These are phyloP conservation scores for Channa maculata DNA, from an alignment of 2,113 vertebrate species.

Conservation along the genomic window DNA sequence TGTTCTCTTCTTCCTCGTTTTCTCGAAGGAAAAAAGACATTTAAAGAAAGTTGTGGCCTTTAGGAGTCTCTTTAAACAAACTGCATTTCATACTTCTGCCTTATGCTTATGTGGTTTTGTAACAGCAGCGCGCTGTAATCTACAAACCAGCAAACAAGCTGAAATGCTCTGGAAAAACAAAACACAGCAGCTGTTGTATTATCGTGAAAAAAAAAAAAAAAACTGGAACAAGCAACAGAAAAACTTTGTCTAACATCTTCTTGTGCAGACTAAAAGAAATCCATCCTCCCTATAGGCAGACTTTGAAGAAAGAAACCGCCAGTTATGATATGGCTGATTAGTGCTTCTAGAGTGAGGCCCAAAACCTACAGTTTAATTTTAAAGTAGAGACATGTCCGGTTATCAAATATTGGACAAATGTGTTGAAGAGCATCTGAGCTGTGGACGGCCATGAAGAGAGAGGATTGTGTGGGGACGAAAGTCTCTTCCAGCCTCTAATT, in stretches of 20 bases:
- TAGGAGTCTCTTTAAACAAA: slow-evolving; percentile 8
- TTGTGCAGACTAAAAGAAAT: slow-evolving; percentile 25
- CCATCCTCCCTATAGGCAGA: slow-evolving; percentile 3
- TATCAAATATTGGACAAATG: slow-evolving; percentile 40
- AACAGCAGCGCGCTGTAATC: not conserved
- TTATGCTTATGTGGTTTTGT: not conserved
- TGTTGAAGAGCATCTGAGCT: not conserved
- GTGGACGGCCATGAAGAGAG: slow-evolving; percentile 11
- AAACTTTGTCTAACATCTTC: slow-evolving; percentile 9
- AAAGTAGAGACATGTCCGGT: not conserved
- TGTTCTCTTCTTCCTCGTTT: not conserved
- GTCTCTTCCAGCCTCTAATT: not conserved
- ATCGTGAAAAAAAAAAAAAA: slow-evolving; percentile 5
- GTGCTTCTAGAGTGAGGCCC: slow-evolving; percentile 11
- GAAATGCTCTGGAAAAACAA: not conserved
- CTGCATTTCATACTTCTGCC: not conserved
- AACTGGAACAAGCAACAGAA: slow-evolving; percentile 21
- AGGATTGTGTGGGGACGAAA: not conserved
- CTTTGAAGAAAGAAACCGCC: slow-evolving; percentile 9
- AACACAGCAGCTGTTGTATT: slow-evolving; percentile 40
- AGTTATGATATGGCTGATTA: slow-evolving; percentile 30
- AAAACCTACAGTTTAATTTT: slow-evolving; percentile 26
- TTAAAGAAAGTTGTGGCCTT: not conserved
- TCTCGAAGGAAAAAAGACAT: not conserved
- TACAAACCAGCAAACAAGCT: slow-evolving; percentile 32